Conservation (phyloP, 1,140 invertebrate genomes). For the Drosophila lacertosa region DNA sequence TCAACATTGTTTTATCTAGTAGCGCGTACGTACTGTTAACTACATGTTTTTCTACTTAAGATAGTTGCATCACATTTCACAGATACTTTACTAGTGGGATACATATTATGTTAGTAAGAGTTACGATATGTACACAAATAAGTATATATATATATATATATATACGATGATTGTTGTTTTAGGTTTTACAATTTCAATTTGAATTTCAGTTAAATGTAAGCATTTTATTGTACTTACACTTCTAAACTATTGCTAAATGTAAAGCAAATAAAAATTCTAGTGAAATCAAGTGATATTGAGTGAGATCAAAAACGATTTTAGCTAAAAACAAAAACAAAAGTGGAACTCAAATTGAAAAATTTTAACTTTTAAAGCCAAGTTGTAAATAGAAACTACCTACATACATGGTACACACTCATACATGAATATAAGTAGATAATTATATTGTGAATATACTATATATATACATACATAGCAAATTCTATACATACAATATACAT, state of each 20-base stretch:
- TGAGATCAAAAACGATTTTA: slow-evolving; percentile 84
- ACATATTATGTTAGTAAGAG: slow-evolving; percentile 65
- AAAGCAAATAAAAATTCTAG: slow-evolving; percentile 67
- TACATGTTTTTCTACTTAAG: slow-evolving; percentile 73
- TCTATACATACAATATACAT: not conserved
- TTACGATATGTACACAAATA: slow-evolving; percentile 21
- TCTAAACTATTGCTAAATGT: slow-evolving; percentile 56
- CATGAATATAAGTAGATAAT: slow-evolving; percentile 25
- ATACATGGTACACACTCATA: slow-evolving; percentile 2
- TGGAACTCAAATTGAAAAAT: slow-evolving; percentile 53
- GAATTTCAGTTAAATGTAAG: slow-evolving; percentile 69
- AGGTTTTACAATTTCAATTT: slow-evolving; percentile 72
- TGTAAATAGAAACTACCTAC: slow-evolving; percentile 49
- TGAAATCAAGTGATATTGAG: slow-evolving; percentile 84
- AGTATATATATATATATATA: slow-evolving; percentile 38
- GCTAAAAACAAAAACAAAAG: slow-evolving; percentile 67
- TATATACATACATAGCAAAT: slow-evolving; percentile 22
- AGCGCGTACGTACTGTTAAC: slow-evolving; percentile 73
- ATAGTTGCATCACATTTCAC: slow-evolving; percentile 62
- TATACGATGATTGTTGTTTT: slow-evolving; percentile 74
- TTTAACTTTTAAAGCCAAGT: slow-evolving; percentile 38
- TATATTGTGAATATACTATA: slow-evolving; percentile 36
- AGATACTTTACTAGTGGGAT: slow-evolving; percentile 74
- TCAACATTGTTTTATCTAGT: slow-evolving; percentile 62
- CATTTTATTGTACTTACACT: slow-evolving; percentile 69